phyloP scores from a whole-genome alignment of 2,888 invertebrate genomes.

The Caenorhabditis wallacei region DNA sequence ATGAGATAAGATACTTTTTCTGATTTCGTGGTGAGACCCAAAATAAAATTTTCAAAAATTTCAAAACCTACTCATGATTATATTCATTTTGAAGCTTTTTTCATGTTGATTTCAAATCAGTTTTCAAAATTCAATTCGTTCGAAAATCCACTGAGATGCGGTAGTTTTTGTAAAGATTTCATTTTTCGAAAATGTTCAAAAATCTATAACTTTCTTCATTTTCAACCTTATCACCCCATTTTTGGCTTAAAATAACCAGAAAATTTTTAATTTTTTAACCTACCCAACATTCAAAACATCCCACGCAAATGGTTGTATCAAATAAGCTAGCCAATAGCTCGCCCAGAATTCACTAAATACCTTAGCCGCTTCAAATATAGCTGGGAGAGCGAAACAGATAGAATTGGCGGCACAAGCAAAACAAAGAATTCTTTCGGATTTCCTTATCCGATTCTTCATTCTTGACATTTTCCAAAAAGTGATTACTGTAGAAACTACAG shows the following conservation, averaged over 20 bases:
- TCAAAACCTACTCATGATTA: no score
- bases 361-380: conserved; percentile 27
- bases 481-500: conserved; percentile 28
- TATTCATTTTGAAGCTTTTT: no score
- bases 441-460: conserved; percentile 43
- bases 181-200: neutral
- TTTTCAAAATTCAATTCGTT: neutral
- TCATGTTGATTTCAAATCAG: neutral
- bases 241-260: neutral
- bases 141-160: no score
- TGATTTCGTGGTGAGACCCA: no score
- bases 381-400: conserved; percentile 34
- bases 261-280: neutral
- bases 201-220: neutral
- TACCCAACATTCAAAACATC: conserved; percentile 53
- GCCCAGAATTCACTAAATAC: conserved; percentile 6
- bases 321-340: conserved; percentile 8
- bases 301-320: conserved; percentile 51
- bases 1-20: no score
- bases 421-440: conserved; percentile 44
- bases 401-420: conserved; percentile 39
- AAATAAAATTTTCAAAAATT: no score
- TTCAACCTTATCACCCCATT: neutral
- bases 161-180: no score
- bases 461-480: conserved; percentile 46